Conservation (phyloP, 2,888 invertebrate species). For the Limnephilus marmoratus region DNA sequence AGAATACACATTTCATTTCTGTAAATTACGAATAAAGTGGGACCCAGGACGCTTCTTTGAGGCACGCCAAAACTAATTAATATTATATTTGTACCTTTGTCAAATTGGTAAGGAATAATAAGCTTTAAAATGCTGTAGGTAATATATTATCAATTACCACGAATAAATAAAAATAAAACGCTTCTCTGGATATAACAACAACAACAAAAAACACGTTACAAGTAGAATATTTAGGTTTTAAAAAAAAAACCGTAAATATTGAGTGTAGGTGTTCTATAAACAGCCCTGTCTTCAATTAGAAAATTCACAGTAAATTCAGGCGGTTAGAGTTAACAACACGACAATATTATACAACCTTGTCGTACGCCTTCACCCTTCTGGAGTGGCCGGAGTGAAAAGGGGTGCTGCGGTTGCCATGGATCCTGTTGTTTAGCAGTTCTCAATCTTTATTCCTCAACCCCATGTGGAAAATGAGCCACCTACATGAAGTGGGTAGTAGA, state of each 20-base stretch:
- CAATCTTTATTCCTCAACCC: not conserved
- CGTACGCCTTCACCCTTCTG: conserved; percentile 6
- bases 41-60: too few species aligned
- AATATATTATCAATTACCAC: too few species aligned
- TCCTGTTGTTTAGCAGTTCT: not conserved
- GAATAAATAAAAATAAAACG: too few species aligned
- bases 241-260: not conserved
- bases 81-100: too few species aligned
- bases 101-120: too few species aligned
- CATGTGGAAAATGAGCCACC: not conserved
- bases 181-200: too few species aligned
- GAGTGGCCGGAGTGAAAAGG: not conserved
- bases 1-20: too few species aligned
- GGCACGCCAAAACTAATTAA: too few species aligned
- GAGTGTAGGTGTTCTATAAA: not conserved
- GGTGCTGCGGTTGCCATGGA: conserved; percentile 53
- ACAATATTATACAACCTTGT: conserved; percentile 32
- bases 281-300: not conserved
- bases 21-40: too few species aligned
- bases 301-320: not conserved
- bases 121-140: too few species aligned
- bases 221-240: too few species aligned
- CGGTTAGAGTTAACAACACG: not conserved
- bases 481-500: not conserved
- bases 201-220: too few species aligned